These are phyloP conservation scores for Ametastegia equiseti DNA, from an alignment of 2,888 invertebrate genomes.

Conservation along the genomic window DNA sequence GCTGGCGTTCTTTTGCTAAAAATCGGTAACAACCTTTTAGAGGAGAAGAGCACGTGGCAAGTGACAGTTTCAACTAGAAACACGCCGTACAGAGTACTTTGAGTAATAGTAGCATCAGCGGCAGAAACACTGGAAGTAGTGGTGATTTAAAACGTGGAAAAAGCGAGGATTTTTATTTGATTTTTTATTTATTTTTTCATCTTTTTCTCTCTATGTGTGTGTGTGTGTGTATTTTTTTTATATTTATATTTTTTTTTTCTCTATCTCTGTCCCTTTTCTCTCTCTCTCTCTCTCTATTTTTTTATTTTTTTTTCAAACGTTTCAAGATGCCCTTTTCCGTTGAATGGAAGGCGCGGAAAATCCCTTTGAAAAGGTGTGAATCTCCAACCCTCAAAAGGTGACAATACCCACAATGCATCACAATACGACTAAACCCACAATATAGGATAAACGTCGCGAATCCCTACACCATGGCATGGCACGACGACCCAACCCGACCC, in stretches of 20 bases:
- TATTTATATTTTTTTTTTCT: neutral
- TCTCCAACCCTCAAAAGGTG: slow-evolving; percentile 70
- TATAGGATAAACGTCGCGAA: slow-evolving; percentile 57
- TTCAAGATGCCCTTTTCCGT: slow-evolving; percentile 61
- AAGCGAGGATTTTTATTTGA: neutral
- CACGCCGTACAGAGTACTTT: slow-evolving; percentile 5
- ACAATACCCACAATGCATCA: slow-evolving; percentile 69
- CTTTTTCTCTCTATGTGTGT: too few species aligned
- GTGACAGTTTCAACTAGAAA: slow-evolving; percentile 32
- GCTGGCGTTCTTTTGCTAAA: slow-evolving; percentile 27
- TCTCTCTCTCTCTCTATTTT: neutral
- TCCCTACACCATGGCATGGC: slow-evolving; percentile 9
- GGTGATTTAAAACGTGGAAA: slow-evolving; percentile 36
- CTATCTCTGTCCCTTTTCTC: neutral
- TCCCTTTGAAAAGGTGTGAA: slow-evolving; percentile 73
- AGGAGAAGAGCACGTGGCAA: slow-evolving; percentile 29
- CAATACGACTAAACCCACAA: slow-evolving; percentile 72
- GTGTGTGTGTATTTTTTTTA: too few species aligned
- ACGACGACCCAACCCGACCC: slow-evolving; percentile 41
- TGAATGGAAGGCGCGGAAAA: slow-evolving; percentile 67
- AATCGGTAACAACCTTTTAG: slow-evolving; percentile 47
- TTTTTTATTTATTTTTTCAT: neutral
- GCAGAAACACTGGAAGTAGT: neutral
- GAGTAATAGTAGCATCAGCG: slow-evolving; percentile 28
- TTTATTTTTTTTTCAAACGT: neutral